These are phyloP conservation scores for Cariama cristata DNA, from an alignment of 2,113 vertebrate genomes.

Conservation along the genomic window DNA sequence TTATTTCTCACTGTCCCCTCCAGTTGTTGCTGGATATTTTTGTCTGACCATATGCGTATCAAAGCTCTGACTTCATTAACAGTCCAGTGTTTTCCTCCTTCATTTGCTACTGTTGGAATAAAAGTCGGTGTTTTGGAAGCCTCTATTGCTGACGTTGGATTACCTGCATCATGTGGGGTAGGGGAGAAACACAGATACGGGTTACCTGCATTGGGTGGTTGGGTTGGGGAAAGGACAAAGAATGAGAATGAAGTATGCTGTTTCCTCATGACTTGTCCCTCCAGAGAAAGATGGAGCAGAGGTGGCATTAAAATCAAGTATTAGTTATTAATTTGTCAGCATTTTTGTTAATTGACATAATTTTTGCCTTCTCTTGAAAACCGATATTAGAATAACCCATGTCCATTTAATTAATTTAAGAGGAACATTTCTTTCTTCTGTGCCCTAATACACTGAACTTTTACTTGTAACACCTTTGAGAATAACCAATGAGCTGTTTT, in stretches of 20 bases:
- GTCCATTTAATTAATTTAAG: background rate
- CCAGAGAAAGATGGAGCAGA: background rate
- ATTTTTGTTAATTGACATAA: background rate
- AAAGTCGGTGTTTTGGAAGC: constrained; percentile 46
- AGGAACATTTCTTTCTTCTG: background rate
- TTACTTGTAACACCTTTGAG: background rate
- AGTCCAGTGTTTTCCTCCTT: constrained; percentile 91
- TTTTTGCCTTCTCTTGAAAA: background rate
- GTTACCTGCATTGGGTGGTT: constrained; percentile 36
- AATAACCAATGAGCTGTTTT: background rate
- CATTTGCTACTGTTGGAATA: constrained; percentile 78
- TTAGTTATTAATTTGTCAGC: background rate
- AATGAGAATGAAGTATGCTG: background rate
- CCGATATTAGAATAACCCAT: rapidly evolving
- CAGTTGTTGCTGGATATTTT: constrained; percentile 82
- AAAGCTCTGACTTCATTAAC: constrained; percentile 88
- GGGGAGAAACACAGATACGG: constrained; percentile 40
- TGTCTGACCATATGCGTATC: constrained; percentile 86
- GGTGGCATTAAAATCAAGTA: background rate
- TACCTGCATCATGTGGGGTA: constrained; percentile 62
- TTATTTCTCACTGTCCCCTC: constrained; percentile 89
- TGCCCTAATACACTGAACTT: background rate
- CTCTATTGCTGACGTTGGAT: constrained; percentile 46
- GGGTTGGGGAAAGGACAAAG: background rate
- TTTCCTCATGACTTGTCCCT: background rate